Evolutionary conservation across 1,140 invertebrate genomes (phyloP), one percentile per base, ranked within the genome.

Genomic region (Meloidogyne floridensis): DNA sequence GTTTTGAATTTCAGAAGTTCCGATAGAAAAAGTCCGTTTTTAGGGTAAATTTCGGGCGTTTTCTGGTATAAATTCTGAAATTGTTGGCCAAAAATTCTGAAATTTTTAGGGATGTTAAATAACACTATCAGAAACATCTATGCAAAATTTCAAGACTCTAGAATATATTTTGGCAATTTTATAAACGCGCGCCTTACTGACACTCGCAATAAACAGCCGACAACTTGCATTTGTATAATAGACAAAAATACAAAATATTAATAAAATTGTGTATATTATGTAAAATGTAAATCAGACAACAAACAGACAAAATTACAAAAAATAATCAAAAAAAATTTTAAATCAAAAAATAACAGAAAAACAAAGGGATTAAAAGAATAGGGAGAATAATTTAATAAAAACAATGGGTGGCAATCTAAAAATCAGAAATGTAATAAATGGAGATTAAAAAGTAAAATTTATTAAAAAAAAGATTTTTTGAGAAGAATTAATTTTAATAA

Each of bases 211-310:
- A 32, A 32, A 32, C 32, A 32, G 32, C 32, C 32, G 32, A 32
- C 11, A 59, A 13, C 13, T 65, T 65, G 15, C 2, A 13, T 65
- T 65, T 65, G n/a, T 65, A 15, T 65, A 65, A n/a, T 65, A 65
- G n/a, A 65, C n/a, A 47, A 65, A 65, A 65, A 65, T 65, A n/a
- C n/a, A n/a, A 65, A 65, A 59, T 59, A 59, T 59, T 59, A 59
- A 65, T 65, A 65, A 65, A 65, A 65, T n/a, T 65, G 59, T 65
- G n/a, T n/a, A 32, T 32, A 32, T 32, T 32, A 32, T 32, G 32
- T 65, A 65, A 65, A 65, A 65, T n/a, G 7, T 65, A n/a, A n/a
- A 65, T n/a, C 15, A 65, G 2, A 65, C 15, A 65, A n/a, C n/a
- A 65, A 65, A 65, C 15, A 15, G 56, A 15, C 11, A 59, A 15